These are phyloP conservation scores for Tamias sibiricus DNA, from an alignment of 2,113 vertebrate genomes.

Conservation along the genomic window DNA sequence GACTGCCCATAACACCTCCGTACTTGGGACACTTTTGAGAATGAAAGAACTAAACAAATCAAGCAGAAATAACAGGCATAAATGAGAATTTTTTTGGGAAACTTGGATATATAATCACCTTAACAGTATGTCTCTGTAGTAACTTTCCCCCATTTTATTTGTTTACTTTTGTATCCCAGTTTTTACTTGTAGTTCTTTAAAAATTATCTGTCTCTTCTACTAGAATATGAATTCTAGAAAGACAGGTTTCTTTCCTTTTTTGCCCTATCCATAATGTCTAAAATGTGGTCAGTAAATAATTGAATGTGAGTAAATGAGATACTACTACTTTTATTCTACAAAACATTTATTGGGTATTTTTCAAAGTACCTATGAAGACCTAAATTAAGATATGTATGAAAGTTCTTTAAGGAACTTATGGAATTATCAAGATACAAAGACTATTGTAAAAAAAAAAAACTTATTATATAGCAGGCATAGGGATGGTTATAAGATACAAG, in stretches of 20 bases:
- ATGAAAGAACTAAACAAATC: background rate
- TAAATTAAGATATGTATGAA: background rate
- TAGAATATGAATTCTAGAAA: background rate
- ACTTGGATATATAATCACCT: background rate
- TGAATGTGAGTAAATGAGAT: background rate
- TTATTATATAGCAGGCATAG: background rate
- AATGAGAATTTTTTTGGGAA: background rate
- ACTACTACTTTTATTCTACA: background rate
- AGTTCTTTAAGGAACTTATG: background rate
- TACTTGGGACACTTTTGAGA: background rate
- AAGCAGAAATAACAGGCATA: background rate
- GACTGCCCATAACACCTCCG: background rate
- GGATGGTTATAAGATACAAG: background rate
- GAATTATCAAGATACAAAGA: background rate
- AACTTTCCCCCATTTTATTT: background rate
- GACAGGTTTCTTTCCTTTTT: background rate
- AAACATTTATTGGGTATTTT: background rate
- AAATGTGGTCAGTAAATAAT: background rate
- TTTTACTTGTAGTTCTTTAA: background rate
- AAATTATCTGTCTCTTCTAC: background rate
- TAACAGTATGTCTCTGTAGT: background rate
- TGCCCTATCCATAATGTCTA: background rate
- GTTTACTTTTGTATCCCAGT: background rate
- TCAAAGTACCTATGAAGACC: background rate
- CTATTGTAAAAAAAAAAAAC: background rate